Conservation (phyloP, 2,113 vertebrate species). For the Xiphorhynchus elegans region DNA sequence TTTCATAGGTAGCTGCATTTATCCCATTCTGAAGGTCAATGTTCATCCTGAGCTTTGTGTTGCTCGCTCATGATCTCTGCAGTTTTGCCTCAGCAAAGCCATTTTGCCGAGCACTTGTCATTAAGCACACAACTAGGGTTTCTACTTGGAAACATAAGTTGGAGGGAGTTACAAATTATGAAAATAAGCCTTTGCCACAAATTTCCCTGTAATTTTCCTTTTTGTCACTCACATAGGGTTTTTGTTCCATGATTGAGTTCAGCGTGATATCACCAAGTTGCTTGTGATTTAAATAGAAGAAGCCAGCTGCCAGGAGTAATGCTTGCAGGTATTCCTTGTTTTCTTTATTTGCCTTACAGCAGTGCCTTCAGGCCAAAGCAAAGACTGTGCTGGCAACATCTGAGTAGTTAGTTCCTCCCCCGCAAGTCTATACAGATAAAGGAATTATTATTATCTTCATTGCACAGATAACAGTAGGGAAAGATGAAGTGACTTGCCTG, state of each 20-base stretch:
- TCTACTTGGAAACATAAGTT: background rate
- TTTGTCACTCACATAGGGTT: background rate
- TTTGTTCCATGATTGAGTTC: constrained; percentile 13
- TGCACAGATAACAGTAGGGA: background rate
- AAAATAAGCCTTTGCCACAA: background rate
- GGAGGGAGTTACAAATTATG: background rate
- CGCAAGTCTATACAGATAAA: constrained; percentile 14
- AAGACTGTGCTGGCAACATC: constrained; percentile 27
- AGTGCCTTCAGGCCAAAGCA: constrained; percentile 38
- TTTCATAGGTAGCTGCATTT: background rate
- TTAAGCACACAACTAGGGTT: background rate
- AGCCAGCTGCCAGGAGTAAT: background rate
- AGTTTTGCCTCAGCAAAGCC: background rate
- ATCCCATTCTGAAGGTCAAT: background rate
- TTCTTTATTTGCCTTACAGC: constrained; percentile 57
- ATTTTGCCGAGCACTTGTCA: background rate
- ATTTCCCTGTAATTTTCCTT: background rate
- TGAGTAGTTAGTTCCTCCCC: constrained; percentile 11
- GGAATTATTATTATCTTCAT: constrained; percentile 25
- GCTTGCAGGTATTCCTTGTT: constrained; percentile 50
- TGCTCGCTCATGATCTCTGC: rapidly evolving
- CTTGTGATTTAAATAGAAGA: constrained; percentile 30
- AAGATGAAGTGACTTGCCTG: background rate
- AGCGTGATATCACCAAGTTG: background rate
- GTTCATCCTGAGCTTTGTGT: background rate